phyloP scores from a whole-genome alignment of 2,888 invertebrate genomes.

The Fragum sueziense region DNA sequence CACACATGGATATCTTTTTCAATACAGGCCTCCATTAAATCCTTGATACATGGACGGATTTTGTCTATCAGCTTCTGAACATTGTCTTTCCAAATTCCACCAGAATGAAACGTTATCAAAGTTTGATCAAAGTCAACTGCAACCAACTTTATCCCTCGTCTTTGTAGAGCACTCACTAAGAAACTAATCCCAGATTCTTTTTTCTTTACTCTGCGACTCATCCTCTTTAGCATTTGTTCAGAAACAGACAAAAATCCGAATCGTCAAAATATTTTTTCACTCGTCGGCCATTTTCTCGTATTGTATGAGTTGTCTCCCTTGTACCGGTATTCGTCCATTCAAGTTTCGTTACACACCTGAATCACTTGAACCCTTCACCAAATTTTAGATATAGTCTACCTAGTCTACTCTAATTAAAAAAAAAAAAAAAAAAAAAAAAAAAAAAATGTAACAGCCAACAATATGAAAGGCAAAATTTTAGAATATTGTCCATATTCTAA shows the following conservation, averaged over 20 bases:
- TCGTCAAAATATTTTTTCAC: background rate
- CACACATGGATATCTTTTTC: conserved; percentile 71
- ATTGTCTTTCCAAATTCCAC: conserved; percentile 76
- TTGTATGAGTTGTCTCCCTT: background rate
- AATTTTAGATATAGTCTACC: too few relatives aligned
- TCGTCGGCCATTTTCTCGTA: background rate
- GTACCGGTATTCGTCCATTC: background rate
- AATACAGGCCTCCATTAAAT: conserved; percentile 72
- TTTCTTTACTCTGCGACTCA: conserved; percentile 42
- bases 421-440: too few relatives aligned
- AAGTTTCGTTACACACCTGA: background rate
- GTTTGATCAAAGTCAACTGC: conserved; percentile 80
- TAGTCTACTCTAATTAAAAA: too few relatives aligned
- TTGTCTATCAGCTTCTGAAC: conserved; percentile 71
- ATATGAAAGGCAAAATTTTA: too few relatives aligned
- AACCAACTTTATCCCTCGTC: conserved; percentile 75
- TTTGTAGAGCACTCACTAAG: conserved; percentile 66
- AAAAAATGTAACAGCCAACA: too few relatives aligned
- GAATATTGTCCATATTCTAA: too few relatives aligned
- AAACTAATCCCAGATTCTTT: conserved; percentile 38
- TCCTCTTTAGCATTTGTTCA: conserved; percentile 22
- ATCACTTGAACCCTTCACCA: background rate
- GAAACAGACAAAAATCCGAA: background rate
- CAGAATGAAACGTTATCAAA: conserved; percentile 77
- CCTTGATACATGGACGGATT: conserved; percentile 76